Conservation (phyloP, 2,888 invertebrate genomes). For the Tenthredo notha region DNA sequence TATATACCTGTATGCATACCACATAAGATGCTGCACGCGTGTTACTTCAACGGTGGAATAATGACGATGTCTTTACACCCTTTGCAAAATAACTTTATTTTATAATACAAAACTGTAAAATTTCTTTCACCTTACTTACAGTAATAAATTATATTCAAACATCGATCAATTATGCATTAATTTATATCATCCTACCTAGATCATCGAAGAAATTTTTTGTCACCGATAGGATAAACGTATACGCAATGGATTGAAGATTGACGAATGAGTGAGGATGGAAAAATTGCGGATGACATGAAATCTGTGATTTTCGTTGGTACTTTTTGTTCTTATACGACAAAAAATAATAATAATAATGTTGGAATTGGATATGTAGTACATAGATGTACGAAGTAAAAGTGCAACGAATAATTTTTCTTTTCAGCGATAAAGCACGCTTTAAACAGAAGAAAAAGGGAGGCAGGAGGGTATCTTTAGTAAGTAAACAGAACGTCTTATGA, state of each 20-base stretch:
- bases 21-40: slow-evolving; percentile 16
- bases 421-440: slow-evolving; percentile 73
- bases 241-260: not conserved
- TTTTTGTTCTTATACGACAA: not conserved
- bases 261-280: not conserved
- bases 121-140: not conserved
- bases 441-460: slow-evolving; percentile 55
- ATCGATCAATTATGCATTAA: not conserved
- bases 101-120: not conserved
- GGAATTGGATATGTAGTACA: not conserved
- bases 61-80: not conserved
- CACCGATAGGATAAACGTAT: too few species aligned
- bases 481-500: slow-evolving; percentile 77
- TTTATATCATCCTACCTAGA: not conserved
- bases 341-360: not conserved
- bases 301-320: not conserved
- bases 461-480: slow-evolving; percentile 72
- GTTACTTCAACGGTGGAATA: not conserved
- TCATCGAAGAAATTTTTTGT: not conserved
- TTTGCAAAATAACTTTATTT: slow-evolving; percentile 13
- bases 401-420: slow-evolving; percentile 75
- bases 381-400: slow-evolving; percentile 64
- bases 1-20: not conserved
- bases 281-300: not conserved
- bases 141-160: not conserved